Evolutionary conservation across 2,113 vertebrate species (phyloP), one percentile per base, ranked within the genome.

Genomic region (Artemisiospiza belli): DNA sequence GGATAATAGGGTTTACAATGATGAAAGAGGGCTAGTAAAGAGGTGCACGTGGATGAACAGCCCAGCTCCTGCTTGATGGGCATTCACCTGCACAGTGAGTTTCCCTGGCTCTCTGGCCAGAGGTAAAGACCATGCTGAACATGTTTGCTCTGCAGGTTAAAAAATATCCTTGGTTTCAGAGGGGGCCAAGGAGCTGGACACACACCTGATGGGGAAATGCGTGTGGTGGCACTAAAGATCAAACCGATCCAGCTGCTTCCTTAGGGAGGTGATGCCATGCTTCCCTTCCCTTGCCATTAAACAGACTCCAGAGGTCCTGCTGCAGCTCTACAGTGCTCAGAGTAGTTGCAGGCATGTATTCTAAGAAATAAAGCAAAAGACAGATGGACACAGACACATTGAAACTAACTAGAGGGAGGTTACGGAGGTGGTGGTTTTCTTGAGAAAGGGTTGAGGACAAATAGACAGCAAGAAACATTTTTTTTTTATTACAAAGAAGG

Each of bases 121-220:
- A 77, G 44, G 44, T 5, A 72, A 89, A 94, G n/a, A 54, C 22
- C 16, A 14, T 2, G 17, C 18, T 63, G 51, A 90, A 72, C 5
- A 20, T 6, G 6, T 46, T 66, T 61, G 13, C 10, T 51, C 9
- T 9, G 14, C 23, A 44, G 8, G 3, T 61, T 47, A 64, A 81
- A 21, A 10, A 20, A 37, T 37, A 37, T 37, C 37, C 37, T 37
- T 37, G 37, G 37, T 37, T 37, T 39, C 12, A 28, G n/a, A 72
- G n/a, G 7, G 9, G 7, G 4, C 15, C 0, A 0, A 39, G 22
- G 28, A 83, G 18, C 24, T 43, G 28, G 52, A 24, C 52, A 68
- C 46, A 25, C 23, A 41, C 6, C 6, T 24, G 57, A 58, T 27
- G 22, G 14, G 12, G 25, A 15, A 64, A 33, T 15, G 3, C 0